Evolutionary conservation across 2,797 vertebrate species (phyloP).

Genomic region (Yasuhikotakia modesta): DNA sequence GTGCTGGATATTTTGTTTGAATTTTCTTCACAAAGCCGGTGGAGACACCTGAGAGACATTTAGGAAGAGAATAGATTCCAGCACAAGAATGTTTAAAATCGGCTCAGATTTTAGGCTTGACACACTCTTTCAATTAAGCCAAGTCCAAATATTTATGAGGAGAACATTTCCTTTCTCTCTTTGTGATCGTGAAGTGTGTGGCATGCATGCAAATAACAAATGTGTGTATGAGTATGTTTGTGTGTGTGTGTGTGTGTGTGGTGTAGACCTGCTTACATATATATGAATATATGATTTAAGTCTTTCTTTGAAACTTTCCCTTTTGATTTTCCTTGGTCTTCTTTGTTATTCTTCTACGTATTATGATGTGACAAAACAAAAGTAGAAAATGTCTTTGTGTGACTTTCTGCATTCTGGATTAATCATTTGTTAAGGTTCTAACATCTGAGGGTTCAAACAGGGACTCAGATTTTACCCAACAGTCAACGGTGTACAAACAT

Average conservation of each 20-base stretch:
- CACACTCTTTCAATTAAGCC: constrained; percentile 78
- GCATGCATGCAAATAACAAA: constrained; percentile 43
- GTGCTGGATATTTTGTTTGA: constrained; percentile 29
- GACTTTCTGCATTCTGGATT: neutral
- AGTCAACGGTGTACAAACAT: constrained; percentile 15
- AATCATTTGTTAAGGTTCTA: constrained; percentile 1
- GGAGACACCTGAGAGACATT: constrained; percentile 53
- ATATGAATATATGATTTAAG: constrained; percentile 11
- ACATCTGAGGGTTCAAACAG: neutral
- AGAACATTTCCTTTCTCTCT: constrained; percentile 74
- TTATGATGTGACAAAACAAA: constrained; percentile 24
- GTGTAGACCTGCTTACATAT: neutral
- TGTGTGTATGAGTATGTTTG: constrained; percentile 58
- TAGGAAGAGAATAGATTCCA: constrained; percentile 66
- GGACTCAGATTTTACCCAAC: neutral
- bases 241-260: constrained; percentile 54
- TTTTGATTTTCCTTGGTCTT: neutral
- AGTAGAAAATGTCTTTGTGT: neutral
- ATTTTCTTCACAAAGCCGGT: constrained; percentile 21
- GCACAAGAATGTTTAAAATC: constrained; percentile 72
- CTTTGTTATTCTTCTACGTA: neutral
- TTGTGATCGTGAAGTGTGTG: constrained; percentile 44
- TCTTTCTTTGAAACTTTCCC: neutral
- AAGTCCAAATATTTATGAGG: constrained; percentile 79
- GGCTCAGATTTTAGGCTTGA: constrained; percentile 64